Evolutionary conservation across 2,888 invertebrate genomes (phyloP).

Genomic region (Scrobipalpa atriplicella): DNA sequence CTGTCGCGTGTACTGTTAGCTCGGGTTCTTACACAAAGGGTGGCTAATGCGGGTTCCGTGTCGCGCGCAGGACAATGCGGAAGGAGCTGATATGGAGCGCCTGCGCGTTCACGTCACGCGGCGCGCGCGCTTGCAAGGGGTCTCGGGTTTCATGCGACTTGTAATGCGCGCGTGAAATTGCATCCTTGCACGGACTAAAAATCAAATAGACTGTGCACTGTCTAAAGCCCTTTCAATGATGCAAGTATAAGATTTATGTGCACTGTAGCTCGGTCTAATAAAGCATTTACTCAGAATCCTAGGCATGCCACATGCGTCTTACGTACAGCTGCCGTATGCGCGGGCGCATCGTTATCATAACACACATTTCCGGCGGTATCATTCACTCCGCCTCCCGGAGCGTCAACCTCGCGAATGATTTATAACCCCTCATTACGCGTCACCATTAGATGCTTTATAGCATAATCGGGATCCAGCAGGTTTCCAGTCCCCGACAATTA

Average conservation of each 20-base stretch:
- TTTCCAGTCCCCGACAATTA: constrained; percentile 40
- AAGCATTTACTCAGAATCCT: not conserved
- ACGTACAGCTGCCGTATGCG: constrained; percentile 38
- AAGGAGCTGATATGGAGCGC: constrained; percentile 45
- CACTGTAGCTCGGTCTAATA: not conserved
- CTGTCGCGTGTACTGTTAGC: constrained; percentile 47
- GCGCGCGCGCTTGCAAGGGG: not conserved
- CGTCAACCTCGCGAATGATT: constrained; percentile 56
- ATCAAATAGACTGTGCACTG: not conserved
- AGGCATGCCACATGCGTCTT: constrained; percentile 11
- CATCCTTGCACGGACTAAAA: constrained; percentile 1
- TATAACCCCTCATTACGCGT: constrained; percentile 55
- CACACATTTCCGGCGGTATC: constrained; percentile 66
- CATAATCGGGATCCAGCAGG: constrained; percentile 46
- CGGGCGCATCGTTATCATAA: constrained; percentile 60
- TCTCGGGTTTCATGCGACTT: constrained; percentile 37
- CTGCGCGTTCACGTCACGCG: constrained; percentile 26
- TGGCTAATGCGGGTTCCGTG: constrained; percentile 56
- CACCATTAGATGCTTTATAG: constrained; percentile 54
- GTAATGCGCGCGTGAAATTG: constrained; percentile 41
- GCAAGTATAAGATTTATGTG: not conserved
- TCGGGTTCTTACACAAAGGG: constrained; percentile 45
- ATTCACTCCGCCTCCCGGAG: constrained; percentile 45
- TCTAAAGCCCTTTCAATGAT: not conserved
- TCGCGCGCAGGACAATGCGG: constrained; percentile 48